Evolutionary conservation across 2,113 vertebrate species (phyloP).

Genomic region (Murina feae): DNA sequence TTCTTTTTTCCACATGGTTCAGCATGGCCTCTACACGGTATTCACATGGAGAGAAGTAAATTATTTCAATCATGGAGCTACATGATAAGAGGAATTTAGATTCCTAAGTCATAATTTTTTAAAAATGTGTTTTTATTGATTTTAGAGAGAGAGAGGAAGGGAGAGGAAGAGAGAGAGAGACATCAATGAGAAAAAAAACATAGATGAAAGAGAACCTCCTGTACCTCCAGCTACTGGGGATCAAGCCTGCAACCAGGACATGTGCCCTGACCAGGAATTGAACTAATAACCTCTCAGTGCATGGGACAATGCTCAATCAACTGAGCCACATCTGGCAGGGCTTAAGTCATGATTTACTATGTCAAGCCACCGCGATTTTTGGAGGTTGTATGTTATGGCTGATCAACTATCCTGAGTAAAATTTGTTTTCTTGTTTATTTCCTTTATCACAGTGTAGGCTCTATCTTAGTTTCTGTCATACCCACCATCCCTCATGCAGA

Average conservation of each 20-base stretch:
- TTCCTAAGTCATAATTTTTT: not conserved
- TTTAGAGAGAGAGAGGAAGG: no score
- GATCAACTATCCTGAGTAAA: not conserved
- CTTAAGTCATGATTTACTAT: not conserved
- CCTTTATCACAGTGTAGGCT: not conserved
- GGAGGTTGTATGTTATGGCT: not conserved
- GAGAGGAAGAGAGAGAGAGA: no score
- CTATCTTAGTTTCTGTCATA: not conserved
- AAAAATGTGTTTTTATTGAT: no score
- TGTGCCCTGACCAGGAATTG: not conserved
- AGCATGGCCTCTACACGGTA: not conserved
- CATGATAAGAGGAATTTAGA: not conserved
- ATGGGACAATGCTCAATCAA: not conserved
- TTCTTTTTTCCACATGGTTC: not conserved
- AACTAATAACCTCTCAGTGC: not conserved
- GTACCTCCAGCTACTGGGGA: not conserved
- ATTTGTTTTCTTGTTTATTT: not conserved
- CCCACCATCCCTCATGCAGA: not conserved
- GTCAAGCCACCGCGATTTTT: not conserved
- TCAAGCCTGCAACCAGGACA: not conserved
- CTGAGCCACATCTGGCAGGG: not conserved
- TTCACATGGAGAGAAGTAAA: not conserved
- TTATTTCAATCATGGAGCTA: not conserved
- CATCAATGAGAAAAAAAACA: no score
- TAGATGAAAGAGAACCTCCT: no score